phyloP scores from a whole-genome alignment of 2,888 invertebrate species.

The Epinotia bilunana region DNA sequence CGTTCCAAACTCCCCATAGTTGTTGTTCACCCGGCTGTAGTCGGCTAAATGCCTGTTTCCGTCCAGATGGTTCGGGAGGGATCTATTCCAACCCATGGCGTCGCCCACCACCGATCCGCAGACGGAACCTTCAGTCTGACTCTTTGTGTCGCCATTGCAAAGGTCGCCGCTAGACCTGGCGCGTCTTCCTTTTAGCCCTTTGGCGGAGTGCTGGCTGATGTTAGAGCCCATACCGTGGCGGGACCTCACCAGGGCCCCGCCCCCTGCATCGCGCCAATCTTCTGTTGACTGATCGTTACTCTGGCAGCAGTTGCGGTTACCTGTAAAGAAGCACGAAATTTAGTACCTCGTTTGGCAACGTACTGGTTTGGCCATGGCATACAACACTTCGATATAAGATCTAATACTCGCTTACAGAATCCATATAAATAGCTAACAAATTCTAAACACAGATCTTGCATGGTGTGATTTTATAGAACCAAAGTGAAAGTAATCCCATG shows the following conservation, averaged over 20 bases:
- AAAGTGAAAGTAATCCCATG: constrained; percentile 16
- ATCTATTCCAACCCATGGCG: constrained; percentile 83
- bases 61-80: constrained; percentile 89
- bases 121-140: constrained; percentile 79
- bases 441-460: not conserved
- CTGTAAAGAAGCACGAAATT: constrained; percentile 17
- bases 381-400: too few relatives aligned
- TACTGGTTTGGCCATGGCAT: too few relatives aligned
- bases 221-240: constrained; percentile 89
- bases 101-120: constrained; percentile 81
- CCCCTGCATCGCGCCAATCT: constrained; percentile 55
- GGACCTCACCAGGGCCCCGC: constrained; percentile 80
- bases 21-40: constrained; percentile 84
- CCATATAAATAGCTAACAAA: not conserved
- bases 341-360: too few relatives aligned
- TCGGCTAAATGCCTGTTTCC: constrained; percentile 84
- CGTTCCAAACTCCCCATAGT: constrained; percentile 78
- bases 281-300: constrained; percentile 31
- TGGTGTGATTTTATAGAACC: not conserved
- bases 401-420: not conserved
- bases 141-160: constrained; percentile 86
- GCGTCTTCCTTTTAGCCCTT: constrained; percentile 88
- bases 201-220: constrained; percentile 90
- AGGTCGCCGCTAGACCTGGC: constrained; percentile 91
- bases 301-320: constrained; percentile 32